phyloP scores from a whole-genome alignment of 2,888 invertebrate genomes.

The Drosophila anomalata region DNA sequence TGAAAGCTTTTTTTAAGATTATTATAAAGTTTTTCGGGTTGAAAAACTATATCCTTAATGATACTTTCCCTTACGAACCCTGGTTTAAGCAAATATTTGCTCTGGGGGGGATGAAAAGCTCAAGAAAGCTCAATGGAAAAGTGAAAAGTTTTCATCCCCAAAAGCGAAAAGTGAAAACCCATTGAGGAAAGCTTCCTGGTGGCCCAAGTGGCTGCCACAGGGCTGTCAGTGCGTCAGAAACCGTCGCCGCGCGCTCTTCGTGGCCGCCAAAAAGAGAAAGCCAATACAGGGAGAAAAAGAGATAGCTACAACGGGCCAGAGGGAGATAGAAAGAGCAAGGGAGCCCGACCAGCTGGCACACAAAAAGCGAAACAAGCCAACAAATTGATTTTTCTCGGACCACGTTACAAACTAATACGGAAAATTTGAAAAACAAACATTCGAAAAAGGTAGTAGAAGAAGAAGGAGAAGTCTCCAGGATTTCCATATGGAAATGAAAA shows the following conservation, averaged over 20 bases:
- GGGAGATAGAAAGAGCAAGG: conserved; percentile 21
- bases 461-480: background rate
- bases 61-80: background rate
- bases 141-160: conserved; percentile 28
- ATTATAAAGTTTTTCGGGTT: background rate
- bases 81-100: conserved; percentile 1
- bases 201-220: conserved; percentile 1
- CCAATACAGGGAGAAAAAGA: conserved; percentile 1
- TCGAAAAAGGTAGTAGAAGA: background rate
- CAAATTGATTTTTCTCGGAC: conserved; percentile 67
- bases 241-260: conserved; percentile 49
- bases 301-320: conserved; percentile 1
- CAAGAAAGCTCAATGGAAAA: background rate
- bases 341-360: conserved; percentile 61
- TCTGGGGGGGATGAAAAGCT: background rate
- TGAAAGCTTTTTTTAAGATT: background rate
- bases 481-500: conserved; percentile 49
- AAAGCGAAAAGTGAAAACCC: conserved; percentile 16
- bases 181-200: conserved; percentile 29
- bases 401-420: background rate
- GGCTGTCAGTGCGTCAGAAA: conserved; percentile 53
- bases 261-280: conserved; percentile 11
- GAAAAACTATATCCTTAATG: background rate
- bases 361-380: conserved; percentile 50
- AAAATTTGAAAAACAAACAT: conserved; percentile 1